Conservation (phyloP, 2,113 vertebrate species). For the Hipposideros armiger region DNA sequence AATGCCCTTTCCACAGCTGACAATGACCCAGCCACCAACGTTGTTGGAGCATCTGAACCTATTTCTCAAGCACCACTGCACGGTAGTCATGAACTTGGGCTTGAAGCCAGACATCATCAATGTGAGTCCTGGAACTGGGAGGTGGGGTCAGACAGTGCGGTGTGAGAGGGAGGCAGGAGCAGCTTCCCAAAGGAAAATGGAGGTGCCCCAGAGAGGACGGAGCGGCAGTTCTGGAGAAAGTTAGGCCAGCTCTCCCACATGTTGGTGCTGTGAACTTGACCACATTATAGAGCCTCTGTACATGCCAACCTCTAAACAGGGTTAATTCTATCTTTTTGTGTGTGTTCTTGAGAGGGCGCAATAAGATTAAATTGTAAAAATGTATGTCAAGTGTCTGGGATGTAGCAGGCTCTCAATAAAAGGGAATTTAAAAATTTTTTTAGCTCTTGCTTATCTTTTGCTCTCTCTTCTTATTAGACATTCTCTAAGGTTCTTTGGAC, state of each 20-base stretch:
- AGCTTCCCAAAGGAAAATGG: not conserved
- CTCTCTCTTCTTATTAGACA: not conserved
- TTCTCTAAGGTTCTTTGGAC: not conserved
- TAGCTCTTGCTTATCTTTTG: not conserved
- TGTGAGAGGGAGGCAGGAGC: not conserved
- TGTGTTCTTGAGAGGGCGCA: not conserved
- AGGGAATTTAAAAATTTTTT: not conserved
- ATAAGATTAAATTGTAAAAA: constrained; percentile 15
- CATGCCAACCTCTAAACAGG: no score
- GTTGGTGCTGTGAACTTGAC: not conserved
- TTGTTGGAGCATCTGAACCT: not conserved
- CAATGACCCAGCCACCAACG: not conserved
- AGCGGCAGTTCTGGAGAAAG: not conserved
- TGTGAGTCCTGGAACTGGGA: not conserved
- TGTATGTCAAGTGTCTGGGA: not conserved
- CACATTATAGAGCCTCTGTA: not conserved
- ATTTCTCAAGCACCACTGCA: not conserved
- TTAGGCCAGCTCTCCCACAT: not conserved
- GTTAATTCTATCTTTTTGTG: not conserved
- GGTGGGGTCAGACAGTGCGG: not conserved
- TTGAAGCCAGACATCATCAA: not conserved
- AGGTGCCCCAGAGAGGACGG: not conserved
- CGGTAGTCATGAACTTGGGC: not conserved
- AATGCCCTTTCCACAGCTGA: not conserved
- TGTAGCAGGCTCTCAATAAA: not conserved